Base-by-base conservation (phyloP, 1,140 invertebrate species). In the Megalopta genalis region DNA sequence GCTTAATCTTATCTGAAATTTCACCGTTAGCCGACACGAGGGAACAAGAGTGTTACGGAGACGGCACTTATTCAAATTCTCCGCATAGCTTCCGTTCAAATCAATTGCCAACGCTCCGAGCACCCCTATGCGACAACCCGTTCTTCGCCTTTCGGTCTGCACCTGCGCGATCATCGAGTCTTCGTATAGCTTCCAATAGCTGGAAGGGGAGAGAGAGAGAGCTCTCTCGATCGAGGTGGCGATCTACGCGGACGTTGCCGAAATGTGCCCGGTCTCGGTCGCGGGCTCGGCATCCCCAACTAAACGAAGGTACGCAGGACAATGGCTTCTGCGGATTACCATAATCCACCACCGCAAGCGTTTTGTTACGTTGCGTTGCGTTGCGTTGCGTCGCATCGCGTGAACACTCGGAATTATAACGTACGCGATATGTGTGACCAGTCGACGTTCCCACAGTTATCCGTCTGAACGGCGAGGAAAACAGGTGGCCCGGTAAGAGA, bases 401-500 rank as follows among this genome's bases (percentile, higher is more conserved):
- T 66, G 73, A 75, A 84, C 63, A 60, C 60, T 60, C 59, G 69
- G 57, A 71, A 49, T 59, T 84, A 84, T 77, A 75, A 66, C 62
- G 62, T 52, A 64, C 78, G 59, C 66, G 82, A 85, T 77, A 77
- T 75, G 72, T 66, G 72, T 25, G 60, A 67, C 68, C 70, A 71
- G 75, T 27, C 83, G 39, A 75, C 78, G 80, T 85, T 85, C 83
- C 83, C 83, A 85, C 83, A 85, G 68, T 85, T 84, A 63, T 64
- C 21, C 82, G 71, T 80, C 63, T 77, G 76, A 80, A 80, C 78
- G 79, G 73, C 64, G 68, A 77, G 73, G 66, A 67, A 69, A 74
- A 85, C 77, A 84, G 83, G 77, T 85, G 83, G 67, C 68, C 37
- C 62, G 23, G 23, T n/a, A 39, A 66, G 21, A 49, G 46, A 32